Evolutionary conservation across 2,888 invertebrate species (phyloP).

Genomic region (Erannis defoliaria): DNA sequence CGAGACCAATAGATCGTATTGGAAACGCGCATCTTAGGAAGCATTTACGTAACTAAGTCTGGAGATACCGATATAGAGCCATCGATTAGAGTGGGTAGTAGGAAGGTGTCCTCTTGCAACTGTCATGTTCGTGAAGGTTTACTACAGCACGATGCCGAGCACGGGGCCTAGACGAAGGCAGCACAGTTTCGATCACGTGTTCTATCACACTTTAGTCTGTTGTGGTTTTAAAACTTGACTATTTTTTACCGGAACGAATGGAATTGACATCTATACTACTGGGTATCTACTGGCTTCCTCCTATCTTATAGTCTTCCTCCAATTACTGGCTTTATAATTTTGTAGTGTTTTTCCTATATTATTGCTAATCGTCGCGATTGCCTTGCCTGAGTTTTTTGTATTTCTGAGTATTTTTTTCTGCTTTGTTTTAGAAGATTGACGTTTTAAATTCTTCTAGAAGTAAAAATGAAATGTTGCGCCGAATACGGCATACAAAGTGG

Average conservation of each 20-base stretch:
- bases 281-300: too few relatives aligned
- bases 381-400: not conserved
- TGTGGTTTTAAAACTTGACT: conserved; percentile 5
- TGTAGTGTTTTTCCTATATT: not conserved
- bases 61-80: conserved; percentile 4
- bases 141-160: conserved; percentile 14
- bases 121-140: conserved; percentile 5
- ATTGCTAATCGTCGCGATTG: not conserved
- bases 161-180: conserved; percentile 19
- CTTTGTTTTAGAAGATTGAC: not conserved
- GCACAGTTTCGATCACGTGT: conserved; percentile 15
- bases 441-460: not conserved
- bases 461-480: too few relatives aligned
- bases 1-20: conserved; percentile 31
- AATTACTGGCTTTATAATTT: not conserved
- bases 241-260: conserved; percentile 8
- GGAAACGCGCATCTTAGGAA: conserved; percentile 17
- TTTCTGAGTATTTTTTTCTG: not conserved
- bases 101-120: conserved; percentile 1
- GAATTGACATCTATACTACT: conserved; percentile 12
- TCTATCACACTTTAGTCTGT: conserved; percentile 17
- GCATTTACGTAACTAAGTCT: conserved; percentile 30
- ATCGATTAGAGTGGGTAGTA: conserved; percentile 1
- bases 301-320: too few relatives aligned
- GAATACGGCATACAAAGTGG: too few relatives aligned